A percentile compares a stretch with the other conserved stretches of the same genome.
Conservation (phyloP, 2,888 invertebrate genomes). For the Drosophila recens region DNA sequence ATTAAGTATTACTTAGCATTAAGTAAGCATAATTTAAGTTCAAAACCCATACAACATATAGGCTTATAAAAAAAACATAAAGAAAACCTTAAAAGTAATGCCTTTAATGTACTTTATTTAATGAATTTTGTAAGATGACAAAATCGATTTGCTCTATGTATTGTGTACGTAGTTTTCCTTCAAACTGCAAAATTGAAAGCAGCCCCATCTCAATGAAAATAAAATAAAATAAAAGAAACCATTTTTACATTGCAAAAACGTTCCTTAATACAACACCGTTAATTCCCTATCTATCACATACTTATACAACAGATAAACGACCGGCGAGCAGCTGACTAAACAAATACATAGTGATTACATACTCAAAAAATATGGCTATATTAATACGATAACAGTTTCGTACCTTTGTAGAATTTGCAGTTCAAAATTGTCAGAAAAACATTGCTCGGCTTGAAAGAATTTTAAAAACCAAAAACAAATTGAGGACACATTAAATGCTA, state of each 20-base stretch:
- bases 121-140: conserved; percentile 48
- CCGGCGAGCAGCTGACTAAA: conserved; percentile 29
- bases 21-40: conserved; percentile 68
- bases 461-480: conserved; percentile 40
- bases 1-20: conserved; percentile 82
- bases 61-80: conserved; percentile 37
- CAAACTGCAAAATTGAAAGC: conserved; percentile 49
- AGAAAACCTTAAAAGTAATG: conserved; percentile 39
- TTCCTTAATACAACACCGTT: conserved; percentile 56
- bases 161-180: conserved; percentile 63
- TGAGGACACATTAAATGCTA: conserved; percentile 38
- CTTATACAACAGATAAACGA: conserved; percentile 21
- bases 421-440: conserved; percentile 82
- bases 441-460: conserved; percentile 59
- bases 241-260: conserved; percentile 51
- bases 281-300: conserved; percentile 35
- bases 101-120: conserved; percentile 63
- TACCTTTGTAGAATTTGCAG: conserved; percentile 85
- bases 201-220: conserved; percentile 48
- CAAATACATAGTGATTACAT: conserved; percentile 40
- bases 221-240: conserved; percentile 15
- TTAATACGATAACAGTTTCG: conserved; percentile 64
- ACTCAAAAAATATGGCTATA: conserved; percentile 45
- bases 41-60: conserved; percentile 43
- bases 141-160: conserved; percentile 61